A percentile compares a stretch with the other conserved stretches of the same genome.
These are phyloP conservation scores for Bombus waltoni DNA, from an alignment of 1,140 invertebrate species.

Conservation along the genomic window DNA sequence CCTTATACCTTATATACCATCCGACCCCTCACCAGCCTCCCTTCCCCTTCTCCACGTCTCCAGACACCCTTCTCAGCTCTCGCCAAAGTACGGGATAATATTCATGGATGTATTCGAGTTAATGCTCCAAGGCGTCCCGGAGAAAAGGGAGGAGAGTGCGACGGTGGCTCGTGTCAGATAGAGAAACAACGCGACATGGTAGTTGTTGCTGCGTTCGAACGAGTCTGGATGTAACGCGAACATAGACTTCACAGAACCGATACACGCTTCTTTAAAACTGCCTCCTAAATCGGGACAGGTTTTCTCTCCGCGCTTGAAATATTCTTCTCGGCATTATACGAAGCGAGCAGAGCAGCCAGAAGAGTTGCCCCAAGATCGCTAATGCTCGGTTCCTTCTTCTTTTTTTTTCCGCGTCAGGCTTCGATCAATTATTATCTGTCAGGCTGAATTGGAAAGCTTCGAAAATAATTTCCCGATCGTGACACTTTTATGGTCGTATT, in stretches of 20 bases:
- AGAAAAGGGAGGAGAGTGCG: conserved; percentile 18
- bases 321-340: neutral
- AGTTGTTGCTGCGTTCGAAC: neutral
- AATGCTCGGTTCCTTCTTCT: neutral
- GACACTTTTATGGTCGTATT: conserved; percentile 7
- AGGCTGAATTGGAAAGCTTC: too few relatives aligned
- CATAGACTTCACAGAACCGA: neutral
- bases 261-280: conserved; percentile 27
- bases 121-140: conserved; percentile 77
- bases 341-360: neutral
- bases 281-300: conserved; percentile 37
- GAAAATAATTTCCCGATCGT: neutral
- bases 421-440: conserved; percentile 13
- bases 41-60: conserved; percentile 35
- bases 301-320: neutral
- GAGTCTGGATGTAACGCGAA: conserved; percentile 15
- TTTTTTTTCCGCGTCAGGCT: neutral
- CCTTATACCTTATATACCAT: conserved; percentile 82
- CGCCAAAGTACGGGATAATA: conserved; percentile 78
- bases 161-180: neutral
- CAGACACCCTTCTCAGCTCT: conserved; percentile 66
- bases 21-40: conserved; percentile 65
- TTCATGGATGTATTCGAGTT: conserved; percentile 81
- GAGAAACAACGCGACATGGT: neutral
- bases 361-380: neutral